Evolutionary conservation across 2,113 vertebrate genomes (phyloP), one percentile per base, ranked within the genome.

Genomic region (Gadus chalcogrammus): DNA sequence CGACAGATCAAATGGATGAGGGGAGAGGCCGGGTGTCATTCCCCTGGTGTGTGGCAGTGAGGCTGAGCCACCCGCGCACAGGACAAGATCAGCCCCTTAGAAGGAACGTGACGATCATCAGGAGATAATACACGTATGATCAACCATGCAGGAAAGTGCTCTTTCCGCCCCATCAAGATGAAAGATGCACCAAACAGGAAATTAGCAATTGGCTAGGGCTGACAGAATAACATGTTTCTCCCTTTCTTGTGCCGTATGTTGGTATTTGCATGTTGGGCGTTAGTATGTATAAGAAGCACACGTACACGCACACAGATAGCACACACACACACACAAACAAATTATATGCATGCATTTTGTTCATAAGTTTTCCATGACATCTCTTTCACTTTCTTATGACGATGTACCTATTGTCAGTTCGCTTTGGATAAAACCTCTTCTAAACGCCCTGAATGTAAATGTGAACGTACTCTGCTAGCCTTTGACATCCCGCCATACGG

Each of bases 401-500:
- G 2, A 24, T 24, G 24, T 24, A 24, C 24, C 2, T 24, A 24
- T 24, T 3, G 24, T 24, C 24, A 24, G 24, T 24, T 24, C 24
- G 24, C 24, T 24, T 24, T 24, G 24, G 24, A 24, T 24, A 24
- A 24, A 24, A 24, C 24, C 1, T 24, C 24, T 24, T 2, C 24
- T 1, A 24, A 24, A 24, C 2, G 24, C 24, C 24, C 24, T 24
- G 2, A 24, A 24, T 24, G 24, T 3, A 24, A 24, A 24, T 24
- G 24, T 24, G 2, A 24, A 24, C 24, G 24, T 24, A 24, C 24
- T 24, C 42, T 48, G 42, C 42, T 48, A 9, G 42, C 69, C 58
- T 84, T 78, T 79, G 71, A 82, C 79, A 83, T 85, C 76, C 82
- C 81, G 78, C 82, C 78, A 76, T 79, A 79, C 74, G 80, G 79